Base-by-base conservation (phyloP, 1,140 invertebrate genomes). In the Antheraea pernyi region DNA sequence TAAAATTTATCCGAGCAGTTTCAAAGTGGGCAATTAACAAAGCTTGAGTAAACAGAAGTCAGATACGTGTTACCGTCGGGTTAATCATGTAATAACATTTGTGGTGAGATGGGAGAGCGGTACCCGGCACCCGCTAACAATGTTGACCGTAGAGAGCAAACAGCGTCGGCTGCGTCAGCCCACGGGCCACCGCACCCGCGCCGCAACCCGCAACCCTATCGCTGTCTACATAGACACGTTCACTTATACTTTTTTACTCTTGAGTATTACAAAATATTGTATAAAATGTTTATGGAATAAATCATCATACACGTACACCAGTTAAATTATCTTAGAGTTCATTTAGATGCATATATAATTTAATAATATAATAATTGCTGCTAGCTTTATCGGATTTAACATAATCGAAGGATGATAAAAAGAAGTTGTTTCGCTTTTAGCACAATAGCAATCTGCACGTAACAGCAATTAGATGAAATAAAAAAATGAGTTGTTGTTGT, bases 1-100 rank as follows among this genome's bases (percentile, higher is more conserved):
- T 53, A 53, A 53, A 53, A 53, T 53, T 53, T 53, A 53, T 53
- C 16, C 46, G 16, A 10, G 16, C 67, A 74, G 53, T 74, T 75
- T 71, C 53, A 70, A 78, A 79, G 78, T 73, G 75, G 74, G 73
- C 76, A 83, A 85, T 81, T 82, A 82, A 79, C 74, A 77, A 77
- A 78, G 76, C 68, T 58, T 72, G 69, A 69, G 77, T 77, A 85
- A 85, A 83, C 77, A 83, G 58, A 74, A 75, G 74, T 77, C 61
- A 69, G 72, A 72, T 79, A 83, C 77, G 80, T 84, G 83, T 83
- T 67, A 74, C 77, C 67, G 65, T 71, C 72, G 78, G 77, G 79
- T 82, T 86, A 90, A 90, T 90, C 85, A 87, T 83, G 82, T 87
- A 90, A 90, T 90, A 88, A 88, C 85, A 84, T 89, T 85, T 83